Percentiles rank a stretch among this genome's conserved stretches.
Evolutionary conservation across 30 jellyfish, hydroid and myxozoan genomes (phyloP).

Genomic region (Aurelia sp.): DNA sequence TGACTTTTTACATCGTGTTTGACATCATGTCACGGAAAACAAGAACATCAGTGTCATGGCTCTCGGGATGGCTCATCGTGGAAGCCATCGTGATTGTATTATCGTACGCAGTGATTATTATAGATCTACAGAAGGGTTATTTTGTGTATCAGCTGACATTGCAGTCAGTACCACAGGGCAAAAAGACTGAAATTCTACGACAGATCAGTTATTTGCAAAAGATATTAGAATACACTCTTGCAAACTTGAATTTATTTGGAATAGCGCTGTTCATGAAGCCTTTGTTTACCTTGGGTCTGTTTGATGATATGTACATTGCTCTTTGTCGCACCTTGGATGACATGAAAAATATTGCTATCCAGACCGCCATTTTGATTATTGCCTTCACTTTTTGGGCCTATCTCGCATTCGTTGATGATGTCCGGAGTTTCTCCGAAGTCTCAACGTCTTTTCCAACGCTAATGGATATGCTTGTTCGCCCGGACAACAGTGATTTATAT

Average conservation of each 20-base stretch:
- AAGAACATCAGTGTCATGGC: constrained; percentile 59
- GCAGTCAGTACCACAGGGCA: not conserved
- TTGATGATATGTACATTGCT: constrained; percentile 71
- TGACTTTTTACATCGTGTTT: constrained; percentile 50
- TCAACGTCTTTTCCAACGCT: constrained; percentile 40
- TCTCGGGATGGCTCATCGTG: constrained; percentile 49
- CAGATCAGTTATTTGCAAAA: not conserved
- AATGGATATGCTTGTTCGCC: constrained; percentile 71
- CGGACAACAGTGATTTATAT: constrained; percentile 49
- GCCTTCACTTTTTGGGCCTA: constrained; percentile 70
- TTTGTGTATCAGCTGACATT: constrained; percentile 2
- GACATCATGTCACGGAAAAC: constrained; percentile 41
- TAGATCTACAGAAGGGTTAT: constrained; percentile 5
- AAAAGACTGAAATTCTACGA: constrained; percentile 11
- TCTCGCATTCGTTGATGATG: constrained; percentile 51
- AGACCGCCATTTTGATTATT: constrained; percentile 31
- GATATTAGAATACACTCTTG: constrained; percentile 12
- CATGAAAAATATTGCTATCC: constrained; percentile 57
- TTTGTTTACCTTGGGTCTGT: constrained; percentile 62
- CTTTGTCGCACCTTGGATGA: constrained; percentile 26
- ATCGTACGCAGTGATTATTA: constrained; percentile 24
- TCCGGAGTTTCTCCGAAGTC: constrained; percentile 30
- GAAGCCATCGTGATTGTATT: constrained; percentile 26
- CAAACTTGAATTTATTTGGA: constrained; percentile 28
- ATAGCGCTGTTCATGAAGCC: constrained; percentile 48